These are phyloP conservation scores for Scarus forsteni DNA, from an alignment of 2,797 vertebrate genomes.

Conservation along the genomic window DNA sequence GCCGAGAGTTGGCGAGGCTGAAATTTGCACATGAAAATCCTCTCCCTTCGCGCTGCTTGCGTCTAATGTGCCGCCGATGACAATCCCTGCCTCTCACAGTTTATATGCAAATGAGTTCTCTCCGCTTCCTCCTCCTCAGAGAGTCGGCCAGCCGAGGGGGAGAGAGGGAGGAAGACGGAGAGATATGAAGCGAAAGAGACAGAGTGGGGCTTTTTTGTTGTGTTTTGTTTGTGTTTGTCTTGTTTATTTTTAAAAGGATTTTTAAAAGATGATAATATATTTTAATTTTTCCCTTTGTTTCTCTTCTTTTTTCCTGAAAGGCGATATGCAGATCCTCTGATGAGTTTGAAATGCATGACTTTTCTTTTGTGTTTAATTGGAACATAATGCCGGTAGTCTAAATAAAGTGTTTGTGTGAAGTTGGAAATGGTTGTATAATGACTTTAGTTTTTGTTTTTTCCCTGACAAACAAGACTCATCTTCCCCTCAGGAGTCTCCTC, in stretches of 20 bases:
- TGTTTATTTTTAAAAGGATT: conserved; percentile 83
- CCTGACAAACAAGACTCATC: conserved; percentile 56
- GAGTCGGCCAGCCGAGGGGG: conserved; percentile 66
- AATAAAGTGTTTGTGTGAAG: conserved; percentile 77
- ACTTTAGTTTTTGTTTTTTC: conserved; percentile 22
- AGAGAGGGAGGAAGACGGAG: conserved; percentile 49
- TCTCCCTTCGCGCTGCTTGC: conserved; percentile 70
- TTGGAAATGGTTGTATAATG: conserved; percentile 71
- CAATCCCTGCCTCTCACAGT: conserved; percentile 83
- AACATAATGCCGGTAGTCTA: conserved; percentile 74
- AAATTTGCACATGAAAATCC: conserved; percentile 89
- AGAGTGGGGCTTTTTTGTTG: conserved; percentile 83
- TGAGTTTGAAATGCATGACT: conserved; percentile 70
- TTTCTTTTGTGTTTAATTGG: conserved; percentile 79
- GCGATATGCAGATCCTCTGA: conserved; percentile 70
- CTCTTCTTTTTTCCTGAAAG: conserved; percentile 67
- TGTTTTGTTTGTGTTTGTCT: conserved; percentile 86
- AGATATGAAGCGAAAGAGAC: conserved; percentile 67
- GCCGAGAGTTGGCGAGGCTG: conserved; percentile 78
- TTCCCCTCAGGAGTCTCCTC: conserved; percentile 52
- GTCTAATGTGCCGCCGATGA: conserved; percentile 79
- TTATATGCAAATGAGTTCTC: conserved; percentile 84
- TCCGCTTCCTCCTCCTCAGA: conserved; percentile 73
- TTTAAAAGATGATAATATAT: conserved; percentile 85
- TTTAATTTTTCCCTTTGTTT: conserved; percentile 82